Conservation (phyloP, 2,888 invertebrate species). For the Clitarchus hookeri region DNA sequence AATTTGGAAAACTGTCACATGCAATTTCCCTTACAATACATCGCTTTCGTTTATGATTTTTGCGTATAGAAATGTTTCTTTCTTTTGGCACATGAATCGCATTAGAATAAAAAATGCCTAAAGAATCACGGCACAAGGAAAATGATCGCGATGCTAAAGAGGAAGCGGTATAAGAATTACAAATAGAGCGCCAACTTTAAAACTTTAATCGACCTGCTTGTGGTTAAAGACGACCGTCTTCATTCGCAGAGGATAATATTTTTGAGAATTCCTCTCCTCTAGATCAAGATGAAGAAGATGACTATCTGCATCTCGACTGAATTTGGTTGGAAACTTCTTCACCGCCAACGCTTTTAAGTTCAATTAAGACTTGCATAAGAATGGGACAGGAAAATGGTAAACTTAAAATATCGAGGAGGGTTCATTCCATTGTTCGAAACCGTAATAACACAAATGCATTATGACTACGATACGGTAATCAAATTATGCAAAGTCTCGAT, state of each 20-base stretch:
- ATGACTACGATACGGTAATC: too few relatives aligned
- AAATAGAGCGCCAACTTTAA: neutral
- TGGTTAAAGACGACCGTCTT: neutral
- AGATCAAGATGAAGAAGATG: neutral
- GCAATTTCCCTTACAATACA: too few relatives aligned
- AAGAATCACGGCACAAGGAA: neutral
- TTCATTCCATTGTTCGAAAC: too few relatives aligned
- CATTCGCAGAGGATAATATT: neutral
- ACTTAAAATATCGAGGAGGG: too few relatives aligned
- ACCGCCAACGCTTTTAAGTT: neutral
- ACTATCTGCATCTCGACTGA: neutral
- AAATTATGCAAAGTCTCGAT: too few relatives aligned
- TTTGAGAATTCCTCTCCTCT: neutral
- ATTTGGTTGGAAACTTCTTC: neutral
- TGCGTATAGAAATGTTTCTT: neutral
- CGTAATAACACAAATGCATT: too few relatives aligned
- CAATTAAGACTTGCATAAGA: neutral
- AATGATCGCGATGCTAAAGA: neutral
- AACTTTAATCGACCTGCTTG: neutral
- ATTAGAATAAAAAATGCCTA: neutral
- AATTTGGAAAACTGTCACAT: too few relatives aligned
- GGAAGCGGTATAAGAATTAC: neutral
- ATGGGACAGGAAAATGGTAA: too few relatives aligned
- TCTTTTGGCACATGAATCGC: neutral
- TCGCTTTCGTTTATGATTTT: too few relatives aligned